Evolutionary conservation across 1,140 invertebrate species (phyloP), one percentile per base, ranked within the genome.

Genomic region (Brachionus asplanchnoidis): DNA sequence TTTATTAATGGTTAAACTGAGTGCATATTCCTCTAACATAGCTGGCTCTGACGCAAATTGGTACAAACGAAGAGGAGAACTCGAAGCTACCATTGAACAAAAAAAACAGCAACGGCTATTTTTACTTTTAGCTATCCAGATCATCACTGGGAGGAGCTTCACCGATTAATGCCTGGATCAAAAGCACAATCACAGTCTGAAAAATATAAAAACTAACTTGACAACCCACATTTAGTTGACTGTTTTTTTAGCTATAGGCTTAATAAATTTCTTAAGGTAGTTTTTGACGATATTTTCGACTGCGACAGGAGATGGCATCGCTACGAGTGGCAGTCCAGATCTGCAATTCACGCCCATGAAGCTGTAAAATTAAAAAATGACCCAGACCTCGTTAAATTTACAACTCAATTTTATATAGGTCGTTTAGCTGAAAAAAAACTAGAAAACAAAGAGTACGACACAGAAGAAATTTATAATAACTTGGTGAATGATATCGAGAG

Each of bases 71-170:
- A 40, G 68, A 23, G 68, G 68, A 73, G 28, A 73, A 11, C 40
- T 73, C 12, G 68, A 73, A 9, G 68, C 68, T 20, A 42, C 36
- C 0, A 44, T 73, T 73, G 36, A 73, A 23, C 68, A 73, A 73
- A 73, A 44, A 42, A 42, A 23, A 73, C 14, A 44, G 68, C 68
- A 23, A 73, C 68, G 1, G 68, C 68, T 9, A 44, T 73, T 73
- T 73, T 73, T 46, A 73, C 68, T 20, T 73, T 73, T 73, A 73
- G 68, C 12, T 42, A 46, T 42, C 68, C 68, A 23, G 68, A 73
- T 46, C 68, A 73, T 73, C 68, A 73, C 40, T 42, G 36, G 40
- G 68, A 73, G 0, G 68, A 73, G 2, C 68, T 73, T 73, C 68
- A 73, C 7, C 14, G 17, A 44, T 73, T 73, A 42, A 73, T 73